Conservation (phyloP, 2,888 invertebrate genomes). For the Amorpha juglandis region DNA sequence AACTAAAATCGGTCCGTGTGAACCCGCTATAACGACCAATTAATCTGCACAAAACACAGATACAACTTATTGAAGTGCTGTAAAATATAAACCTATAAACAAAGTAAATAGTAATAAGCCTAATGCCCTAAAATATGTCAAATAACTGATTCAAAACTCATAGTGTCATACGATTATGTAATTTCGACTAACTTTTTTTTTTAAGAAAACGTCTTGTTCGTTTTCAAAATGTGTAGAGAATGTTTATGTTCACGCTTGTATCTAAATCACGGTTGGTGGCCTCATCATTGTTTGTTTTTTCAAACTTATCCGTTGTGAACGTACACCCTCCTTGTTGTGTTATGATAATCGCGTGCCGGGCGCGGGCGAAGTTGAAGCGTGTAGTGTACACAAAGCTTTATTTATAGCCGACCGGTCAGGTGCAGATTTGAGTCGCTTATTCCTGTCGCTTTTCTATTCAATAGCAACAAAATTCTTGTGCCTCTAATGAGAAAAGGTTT, state of each 20-base stretch:
- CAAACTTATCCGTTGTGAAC: slow-evolving; percentile 36
- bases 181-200: too few species aligned
- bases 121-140: too few species aligned
- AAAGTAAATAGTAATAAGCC: too few species aligned
- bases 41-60: too few species aligned
- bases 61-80: too few species aligned
- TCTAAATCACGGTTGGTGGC: slow-evolving; percentile 29
- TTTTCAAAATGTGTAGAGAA: neutral
- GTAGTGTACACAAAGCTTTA: slow-evolving; percentile 25
- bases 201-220: too few species aligned
- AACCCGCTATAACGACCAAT: too few species aligned
- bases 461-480: slow-evolving; percentile 15
- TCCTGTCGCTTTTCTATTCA: slow-evolving; percentile 4
- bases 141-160: too few species aligned
- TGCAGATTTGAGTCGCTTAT: slow-evolving; percentile 16
- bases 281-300: slow-evolving; percentile 40
- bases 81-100: too few species aligned
- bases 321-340: slow-evolving; percentile 34
- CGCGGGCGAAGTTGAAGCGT: neutral
- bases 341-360: slow-evolving; percentile 39
- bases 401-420: slow-evolving; percentile 22
- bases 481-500: too few species aligned
- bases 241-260: slow-evolving; percentile 7
- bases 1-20: too few species aligned
- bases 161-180: too few species aligned